A percentile compares a stretch with the other conserved stretches of the same genome.
These are phyloP conservation scores for Ischnus inquisitorius DNA, from an alignment of 2,888 invertebrate species.

Conservation along the genomic window DNA sequence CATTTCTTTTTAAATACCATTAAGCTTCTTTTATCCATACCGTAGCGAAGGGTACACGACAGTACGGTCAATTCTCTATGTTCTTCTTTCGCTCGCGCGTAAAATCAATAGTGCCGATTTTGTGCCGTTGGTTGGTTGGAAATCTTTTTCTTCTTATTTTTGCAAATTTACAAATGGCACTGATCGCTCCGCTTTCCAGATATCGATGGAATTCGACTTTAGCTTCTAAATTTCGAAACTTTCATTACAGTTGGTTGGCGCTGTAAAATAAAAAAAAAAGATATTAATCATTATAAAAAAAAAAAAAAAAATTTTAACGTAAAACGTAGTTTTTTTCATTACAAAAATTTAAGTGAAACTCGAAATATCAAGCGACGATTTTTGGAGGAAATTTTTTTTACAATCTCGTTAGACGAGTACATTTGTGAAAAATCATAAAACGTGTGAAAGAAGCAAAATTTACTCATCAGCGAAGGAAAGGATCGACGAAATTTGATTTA, in stretches of 20 bases:
- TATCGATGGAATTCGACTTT: conserved; percentile 9
- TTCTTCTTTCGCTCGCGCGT: neutral
- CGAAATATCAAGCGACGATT: neutral
- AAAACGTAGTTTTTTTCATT: neutral
- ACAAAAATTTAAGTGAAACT: neutral
- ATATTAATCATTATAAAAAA: neutral
- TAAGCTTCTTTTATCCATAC: no score
- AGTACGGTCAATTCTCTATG: conserved; percentile 28
- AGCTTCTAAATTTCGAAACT: conserved; percentile 18
- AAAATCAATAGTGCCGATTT: conserved; percentile 8
- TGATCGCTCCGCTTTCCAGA: conserved; percentile 26
- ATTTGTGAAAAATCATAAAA: no score
- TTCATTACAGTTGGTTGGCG: conserved; percentile 75
- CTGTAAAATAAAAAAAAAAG: conserved; percentile 70
- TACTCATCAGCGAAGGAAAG: no score
- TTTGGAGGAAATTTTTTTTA: conserved; percentile 24
- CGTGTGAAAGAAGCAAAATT: no score
- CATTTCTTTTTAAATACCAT: no score
- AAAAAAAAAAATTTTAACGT: conserved; percentile 46
- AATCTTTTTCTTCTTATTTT: no score
- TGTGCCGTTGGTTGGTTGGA: neutral
- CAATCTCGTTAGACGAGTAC: no score
- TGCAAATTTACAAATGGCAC: conserved; percentile 43
- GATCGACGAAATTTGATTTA: conserved; percentile 23
- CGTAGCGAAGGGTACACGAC: neutral